Evolutionary conservation across 1,140 invertebrate species (phyloP).

Genomic region (Hycleus cichorii): DNA sequence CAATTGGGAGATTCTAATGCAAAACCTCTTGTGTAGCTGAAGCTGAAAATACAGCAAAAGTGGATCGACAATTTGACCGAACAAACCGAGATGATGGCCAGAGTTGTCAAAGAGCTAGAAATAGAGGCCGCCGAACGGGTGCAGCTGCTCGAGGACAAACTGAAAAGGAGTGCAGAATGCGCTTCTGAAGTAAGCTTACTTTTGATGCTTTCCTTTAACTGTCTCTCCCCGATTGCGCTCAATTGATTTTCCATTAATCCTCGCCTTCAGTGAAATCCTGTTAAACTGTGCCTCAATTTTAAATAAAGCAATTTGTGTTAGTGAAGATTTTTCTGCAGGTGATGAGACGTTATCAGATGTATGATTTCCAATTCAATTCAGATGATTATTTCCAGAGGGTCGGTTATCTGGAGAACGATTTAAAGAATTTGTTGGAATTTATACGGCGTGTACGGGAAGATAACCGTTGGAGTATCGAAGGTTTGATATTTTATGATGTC

Average conservation of each 20-base stretch:
- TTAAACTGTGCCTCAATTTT: not conserved
- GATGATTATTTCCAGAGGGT: slow-evolving; percentile 30
- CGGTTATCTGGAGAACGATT: slow-evolving; percentile 28
- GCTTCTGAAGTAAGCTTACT: slow-evolving; percentile 31
- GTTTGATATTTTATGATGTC: slow-evolving; percentile 31
- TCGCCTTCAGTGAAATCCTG: slow-evolving; percentile 18
- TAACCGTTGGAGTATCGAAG: slow-evolving; percentile 25
- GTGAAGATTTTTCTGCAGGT: slow-evolving; percentile 27
- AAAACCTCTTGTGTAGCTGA: slow-evolving; percentile 19
- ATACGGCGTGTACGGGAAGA: slow-evolving; percentile 27
- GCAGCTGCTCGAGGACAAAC: slow-evolving; percentile 44
- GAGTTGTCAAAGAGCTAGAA: slow-evolving; percentile 49
- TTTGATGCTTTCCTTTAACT: not conserved
- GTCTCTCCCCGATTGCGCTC: not conserved
- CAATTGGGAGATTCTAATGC: too few relatives aligned
- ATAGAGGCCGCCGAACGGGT: slow-evolving; percentile 46
- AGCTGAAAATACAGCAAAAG: slow-evolving; percentile 46
- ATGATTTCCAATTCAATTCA: slow-evolving; percentile 26
- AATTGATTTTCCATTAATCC: not conserved
- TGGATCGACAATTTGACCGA: slow-evolving; percentile 50
- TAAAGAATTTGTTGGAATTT: slow-evolving; percentile 32
- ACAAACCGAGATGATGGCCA: slow-evolving; percentile 51
- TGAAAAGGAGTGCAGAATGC: slow-evolving; percentile 31
- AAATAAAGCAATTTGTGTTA: slow-evolving; percentile 4
- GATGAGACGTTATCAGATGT: slow-evolving; percentile 33